A percentile compares a stretch with the other conserved stretches of the same genome.
These are phyloP conservation scores for Macropis europaea DNA, from an alignment of 2,888 invertebrate species.

Conservation along the genomic window DNA sequence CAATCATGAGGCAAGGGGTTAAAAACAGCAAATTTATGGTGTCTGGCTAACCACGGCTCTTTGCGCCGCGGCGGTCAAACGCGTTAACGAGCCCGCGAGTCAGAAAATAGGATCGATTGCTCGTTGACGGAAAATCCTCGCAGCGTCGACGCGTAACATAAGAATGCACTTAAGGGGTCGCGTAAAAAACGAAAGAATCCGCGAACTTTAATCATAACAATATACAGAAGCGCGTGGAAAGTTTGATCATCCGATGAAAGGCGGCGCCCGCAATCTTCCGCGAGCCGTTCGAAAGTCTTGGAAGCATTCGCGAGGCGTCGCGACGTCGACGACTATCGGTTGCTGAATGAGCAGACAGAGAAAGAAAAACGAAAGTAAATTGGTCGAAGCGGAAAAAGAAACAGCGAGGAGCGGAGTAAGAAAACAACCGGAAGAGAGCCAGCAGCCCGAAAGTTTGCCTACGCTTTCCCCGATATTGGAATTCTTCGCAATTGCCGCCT, in stretches of 20 bases:
- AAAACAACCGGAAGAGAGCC: conserved; percentile 9
- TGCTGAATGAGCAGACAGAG: background rate
- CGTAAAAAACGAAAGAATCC: conserved; percentile 42
- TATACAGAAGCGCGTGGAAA: conserved; percentile 27
- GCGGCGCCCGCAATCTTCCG: conserved; percentile 27
- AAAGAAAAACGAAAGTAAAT: background rate
- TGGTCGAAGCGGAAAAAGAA: background rate
- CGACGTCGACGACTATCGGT: conserved; percentile 11
- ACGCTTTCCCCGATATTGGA: conserved; percentile 31
- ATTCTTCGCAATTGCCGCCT: conserved; percentile 33
- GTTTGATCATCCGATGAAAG: conserved; percentile 54
- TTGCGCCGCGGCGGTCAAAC: too few relatives aligned
- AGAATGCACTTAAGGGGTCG: conserved; percentile 47
- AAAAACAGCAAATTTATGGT: too few relatives aligned
- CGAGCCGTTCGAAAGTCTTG: conserved; percentile 18
- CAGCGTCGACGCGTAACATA: conserved; percentile 37
- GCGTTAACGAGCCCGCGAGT: background rate
- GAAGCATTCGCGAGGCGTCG: conserved; percentile 14
- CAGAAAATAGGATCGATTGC: too few relatives aligned
- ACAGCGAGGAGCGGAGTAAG: background rate
- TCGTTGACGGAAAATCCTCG: too few relatives aligned
- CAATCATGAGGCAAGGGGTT: too few relatives aligned
- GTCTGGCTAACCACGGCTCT: too few relatives aligned
- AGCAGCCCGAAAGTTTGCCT: conserved; percentile 27
- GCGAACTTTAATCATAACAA: conserved; percentile 52